Percentiles rank a stretch among this genome's conserved stretches.
Conservation (phyloP, 2,888 invertebrate genomes). For the Altica lythri region DNA sequence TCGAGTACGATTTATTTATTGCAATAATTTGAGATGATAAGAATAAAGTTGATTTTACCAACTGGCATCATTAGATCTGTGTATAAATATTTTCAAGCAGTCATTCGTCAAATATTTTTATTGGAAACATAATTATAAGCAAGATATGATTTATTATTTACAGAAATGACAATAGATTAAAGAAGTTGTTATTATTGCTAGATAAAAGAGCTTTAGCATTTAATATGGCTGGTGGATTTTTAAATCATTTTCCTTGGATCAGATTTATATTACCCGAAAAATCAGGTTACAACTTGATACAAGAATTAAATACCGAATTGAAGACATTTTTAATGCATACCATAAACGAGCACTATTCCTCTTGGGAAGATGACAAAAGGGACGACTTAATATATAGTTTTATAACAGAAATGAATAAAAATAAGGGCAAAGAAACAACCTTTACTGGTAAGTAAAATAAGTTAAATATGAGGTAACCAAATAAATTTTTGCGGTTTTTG, state of each 20-base stretch:
- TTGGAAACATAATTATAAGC: no score
- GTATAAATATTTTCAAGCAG: no score
- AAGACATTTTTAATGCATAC: conserved; percentile 61
- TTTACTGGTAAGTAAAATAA: conserved; percentile 56
- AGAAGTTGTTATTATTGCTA: conserved; percentile 58
- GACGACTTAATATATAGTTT: conserved; percentile 68
- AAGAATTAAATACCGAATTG: conserved; percentile 62
- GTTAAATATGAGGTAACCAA: not conserved
- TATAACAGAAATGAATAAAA: conserved; percentile 63
- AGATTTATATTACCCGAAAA: conserved; percentile 65
- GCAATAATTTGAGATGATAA: no score
- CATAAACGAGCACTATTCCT: conserved; percentile 62
- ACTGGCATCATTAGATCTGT: no score
- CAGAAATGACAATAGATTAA: conserved; percentile 54
- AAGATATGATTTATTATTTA: no score
- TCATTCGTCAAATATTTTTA: no score
- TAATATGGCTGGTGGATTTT: conserved; percentile 53
- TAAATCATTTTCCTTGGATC: conserved; percentile 67
- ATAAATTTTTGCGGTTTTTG: not conserved
- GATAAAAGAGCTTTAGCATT: conserved; percentile 61
- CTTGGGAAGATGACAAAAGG: conserved; percentile 56
- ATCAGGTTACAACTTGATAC: conserved; percentile 66
- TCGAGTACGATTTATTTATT: no score
- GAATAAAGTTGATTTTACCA: no score
- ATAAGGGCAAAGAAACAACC: conserved; percentile 46